Conservation (phyloP, 2,797 vertebrate genomes). For the Tolypeutes matacus region DNA sequence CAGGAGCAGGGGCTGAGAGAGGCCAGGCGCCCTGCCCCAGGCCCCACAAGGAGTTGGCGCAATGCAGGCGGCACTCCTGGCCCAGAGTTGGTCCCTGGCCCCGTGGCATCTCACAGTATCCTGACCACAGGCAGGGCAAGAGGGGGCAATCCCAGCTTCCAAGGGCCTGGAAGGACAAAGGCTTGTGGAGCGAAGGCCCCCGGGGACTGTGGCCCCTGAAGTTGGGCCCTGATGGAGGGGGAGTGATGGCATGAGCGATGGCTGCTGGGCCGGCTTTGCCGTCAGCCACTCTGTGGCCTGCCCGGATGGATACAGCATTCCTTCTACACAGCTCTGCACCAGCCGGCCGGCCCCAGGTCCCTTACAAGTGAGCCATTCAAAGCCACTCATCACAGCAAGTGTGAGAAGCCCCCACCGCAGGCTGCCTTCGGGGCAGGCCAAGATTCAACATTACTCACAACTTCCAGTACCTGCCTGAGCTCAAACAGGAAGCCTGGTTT, state of each 20-base stretch:
- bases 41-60: neutral
- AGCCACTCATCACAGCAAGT: slow-evolving; percentile 86
- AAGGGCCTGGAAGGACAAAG: neutral
- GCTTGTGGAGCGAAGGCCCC: neutral
- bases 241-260: slow-evolving; percentile 68
- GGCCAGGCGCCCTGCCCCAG: neutral
- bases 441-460: slow-evolving; percentile 95
- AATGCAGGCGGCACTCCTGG: neutral
- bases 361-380: slow-evolving; percentile 90
- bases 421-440: slow-evolving; percentile 87
- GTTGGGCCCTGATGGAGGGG: slow-evolving; percentile 77
- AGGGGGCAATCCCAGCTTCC: neutral
- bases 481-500: slow-evolving; percentile 95
- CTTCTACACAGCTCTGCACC: slow-evolving; percentile 31
- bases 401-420: slow-evolving; percentile 93
- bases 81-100: neutral
- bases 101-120: neutral
- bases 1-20: neutral
- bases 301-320: neutral
- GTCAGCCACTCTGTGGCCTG: slow-evolving; percentile 79
- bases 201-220: slow-evolving; percentile 59
- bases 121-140: neutral
- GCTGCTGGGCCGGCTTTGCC: slow-evolving; percentile 83
- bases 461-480: slow-evolving; percentile 93
- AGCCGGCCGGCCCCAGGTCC: slow-evolving; percentile 78